Conservation (phyloP, 1,140 invertebrate species). For the Procambarus clarkii region DNA sequence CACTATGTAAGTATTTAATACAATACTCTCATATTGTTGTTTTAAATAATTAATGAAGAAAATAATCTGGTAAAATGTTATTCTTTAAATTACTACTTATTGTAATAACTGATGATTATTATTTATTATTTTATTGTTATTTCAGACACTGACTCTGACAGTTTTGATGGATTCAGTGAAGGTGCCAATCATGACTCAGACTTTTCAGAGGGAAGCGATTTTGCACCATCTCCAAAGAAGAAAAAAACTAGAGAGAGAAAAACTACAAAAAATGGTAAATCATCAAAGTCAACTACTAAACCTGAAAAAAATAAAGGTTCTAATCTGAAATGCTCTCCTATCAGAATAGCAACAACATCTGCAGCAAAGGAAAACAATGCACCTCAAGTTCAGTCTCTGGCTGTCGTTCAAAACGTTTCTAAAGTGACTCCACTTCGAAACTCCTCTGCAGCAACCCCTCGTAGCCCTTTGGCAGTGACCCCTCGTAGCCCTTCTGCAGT, state of each 20-base stretch:
- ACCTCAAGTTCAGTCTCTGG: background rate
- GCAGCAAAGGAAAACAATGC: slow-evolving; percentile 14
- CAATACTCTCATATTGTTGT: too few relatives aligned
- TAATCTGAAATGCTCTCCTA: background rate
- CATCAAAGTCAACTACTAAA: slow-evolving; percentile 1
- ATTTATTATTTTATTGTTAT: background rate
- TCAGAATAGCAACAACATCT: background rate
- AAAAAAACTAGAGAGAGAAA: slow-evolving; percentile 36
- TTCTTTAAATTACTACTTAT: too few relatives aligned
- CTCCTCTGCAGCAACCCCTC: background rate
- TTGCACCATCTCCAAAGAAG: slow-evolving; percentile 35
- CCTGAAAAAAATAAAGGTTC: slow-evolving; percentile 2
- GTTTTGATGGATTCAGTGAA: slow-evolving; percentile 30
- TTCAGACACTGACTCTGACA: slow-evolving; percentile 39
- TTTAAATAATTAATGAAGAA: too few relatives aligned
- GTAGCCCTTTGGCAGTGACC: background rate
- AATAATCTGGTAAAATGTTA: too few relatives aligned
- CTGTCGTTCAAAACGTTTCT: background rate
- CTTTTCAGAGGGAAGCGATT: slow-evolving; percentile 43
- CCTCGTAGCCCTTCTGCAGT: background rate
- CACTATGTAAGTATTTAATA: too few relatives aligned
- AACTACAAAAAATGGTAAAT: background rate
- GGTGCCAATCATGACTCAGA: background rate
- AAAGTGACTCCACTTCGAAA: too few relatives aligned
- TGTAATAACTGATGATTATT: too few relatives aligned